phyloP scores from a whole-genome alignment of 2,888 invertebrate species.

The Endomychus coccineus region DNA sequence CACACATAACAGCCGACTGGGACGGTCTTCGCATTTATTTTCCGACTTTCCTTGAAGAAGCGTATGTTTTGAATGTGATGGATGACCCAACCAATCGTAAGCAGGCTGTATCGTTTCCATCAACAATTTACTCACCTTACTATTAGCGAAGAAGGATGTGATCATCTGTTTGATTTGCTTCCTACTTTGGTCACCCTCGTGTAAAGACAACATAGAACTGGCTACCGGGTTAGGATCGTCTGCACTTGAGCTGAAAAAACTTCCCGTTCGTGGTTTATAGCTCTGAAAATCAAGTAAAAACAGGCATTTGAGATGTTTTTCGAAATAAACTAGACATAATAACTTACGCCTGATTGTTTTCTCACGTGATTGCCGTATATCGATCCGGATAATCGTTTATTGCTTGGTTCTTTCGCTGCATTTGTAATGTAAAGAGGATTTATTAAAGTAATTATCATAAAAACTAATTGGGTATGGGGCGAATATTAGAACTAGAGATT shows the following conservation, averaged over 20 bases:
- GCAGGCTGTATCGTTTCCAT: no score
- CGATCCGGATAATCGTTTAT: constrained; percentile 36
- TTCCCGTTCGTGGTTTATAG: constrained; percentile 35
- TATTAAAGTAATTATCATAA: no score
- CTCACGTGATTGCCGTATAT: constrained; percentile 38
- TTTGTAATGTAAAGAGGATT: no score
- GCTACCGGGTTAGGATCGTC: constrained; percentile 35
- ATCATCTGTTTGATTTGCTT: constrained; percentile 59
- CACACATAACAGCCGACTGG: no score
- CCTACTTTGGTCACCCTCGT: constrained; percentile 39
- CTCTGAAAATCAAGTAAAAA: constrained; percentile 28
- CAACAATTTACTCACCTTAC: constrained; percentile 41
- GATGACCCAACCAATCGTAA: no score
- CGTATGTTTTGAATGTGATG: no score
- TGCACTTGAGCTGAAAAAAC: constrained; percentile 42
- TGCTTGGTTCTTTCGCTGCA: constrained; percentile 38
- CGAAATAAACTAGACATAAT: no score
- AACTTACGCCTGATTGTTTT: constrained; percentile 44
- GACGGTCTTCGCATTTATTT: no score
- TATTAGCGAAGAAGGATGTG: constrained; percentile 64
- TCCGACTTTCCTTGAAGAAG: no score
- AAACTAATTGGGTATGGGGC: no score
- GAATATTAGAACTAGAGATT: no score
- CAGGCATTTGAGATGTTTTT: not conserved
- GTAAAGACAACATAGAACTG: constrained; percentile 34